Percentiles rank a stretch among this genome's conserved stretches.
phyloP scores from a whole-genome alignment of 2,888 invertebrate species.

The Leptogaster cylindrica region DNA sequence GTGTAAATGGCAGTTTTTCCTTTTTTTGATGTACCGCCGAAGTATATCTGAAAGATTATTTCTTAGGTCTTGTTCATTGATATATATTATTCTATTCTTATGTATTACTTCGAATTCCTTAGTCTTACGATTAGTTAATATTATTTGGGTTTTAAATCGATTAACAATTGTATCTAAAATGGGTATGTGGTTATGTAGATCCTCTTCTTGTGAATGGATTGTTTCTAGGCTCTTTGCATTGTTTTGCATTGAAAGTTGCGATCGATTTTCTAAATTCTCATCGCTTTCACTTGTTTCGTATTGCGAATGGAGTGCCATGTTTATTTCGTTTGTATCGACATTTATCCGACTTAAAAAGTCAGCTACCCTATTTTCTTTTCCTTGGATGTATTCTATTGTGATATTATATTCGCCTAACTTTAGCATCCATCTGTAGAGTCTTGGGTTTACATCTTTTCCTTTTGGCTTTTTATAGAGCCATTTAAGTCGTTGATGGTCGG shows the following conservation, averaged over 20 bases:
- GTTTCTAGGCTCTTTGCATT: background rate
- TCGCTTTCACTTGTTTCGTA: background rate
- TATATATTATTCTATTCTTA: constrained; percentile 5
- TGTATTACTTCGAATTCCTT: constrained; percentile 1
- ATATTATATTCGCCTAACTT: no score
- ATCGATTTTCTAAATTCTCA: background rate
- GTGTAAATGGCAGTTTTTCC: background rate
- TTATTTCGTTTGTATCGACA: constrained; percentile 42
- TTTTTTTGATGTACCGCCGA: background rate
- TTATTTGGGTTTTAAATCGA: constrained; percentile 23
- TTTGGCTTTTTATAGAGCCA: background rate
- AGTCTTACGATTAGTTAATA: background rate
- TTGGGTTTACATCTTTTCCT: constrained; percentile 1
- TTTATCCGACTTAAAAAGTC: constrained; percentile 47
- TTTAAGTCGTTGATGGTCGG: background rate
- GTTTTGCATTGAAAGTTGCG: background rate
- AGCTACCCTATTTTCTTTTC: constrained; percentile 46
- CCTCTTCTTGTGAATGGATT: constrained; percentile 11
- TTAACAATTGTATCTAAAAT: constrained; percentile 9
- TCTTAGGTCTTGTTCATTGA: background rate
- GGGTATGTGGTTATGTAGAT: constrained; percentile 8
- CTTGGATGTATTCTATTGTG: constrained; percentile 46
- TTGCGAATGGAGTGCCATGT: no score
- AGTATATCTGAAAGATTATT: background rate
- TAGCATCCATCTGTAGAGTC: constrained; percentile 47